A percentile compares a stretch with the other conserved stretches of the same genome.
phyloP scores from a whole-genome alignment of 2,888 invertebrate genomes.

The Geotrupes spiniger region DNA sequence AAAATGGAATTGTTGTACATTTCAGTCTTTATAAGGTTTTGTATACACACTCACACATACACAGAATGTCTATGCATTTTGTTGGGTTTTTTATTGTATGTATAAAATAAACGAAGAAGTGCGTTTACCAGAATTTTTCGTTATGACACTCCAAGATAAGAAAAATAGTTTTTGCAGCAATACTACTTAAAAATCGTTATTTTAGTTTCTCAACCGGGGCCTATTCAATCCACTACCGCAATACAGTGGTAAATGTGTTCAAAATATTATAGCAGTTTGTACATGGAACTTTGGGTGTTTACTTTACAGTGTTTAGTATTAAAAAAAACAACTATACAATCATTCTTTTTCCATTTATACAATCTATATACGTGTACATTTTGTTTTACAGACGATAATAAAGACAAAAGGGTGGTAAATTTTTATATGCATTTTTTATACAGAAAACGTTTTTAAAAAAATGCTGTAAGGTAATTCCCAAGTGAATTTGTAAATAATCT shows the following conservation, averaged over 20 bases:
- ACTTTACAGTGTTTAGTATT: slow-evolving; percentile 23
- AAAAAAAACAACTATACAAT: slow-evolving; percentile 13
- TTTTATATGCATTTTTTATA: slow-evolving; percentile 25
- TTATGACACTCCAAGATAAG: slow-evolving; percentile 1
- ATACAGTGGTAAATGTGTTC: slow-evolving; percentile 41
- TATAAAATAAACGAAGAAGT: not conserved
- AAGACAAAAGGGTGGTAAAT: slow-evolving; percentile 16
- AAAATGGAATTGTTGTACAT: slow-evolving; percentile 17
- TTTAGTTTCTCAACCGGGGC: slow-evolving; percentile 32
- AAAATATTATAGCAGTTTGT: slow-evolving; percentile 37
- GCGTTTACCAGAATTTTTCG: not conserved
- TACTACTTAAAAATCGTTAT: not conserved
- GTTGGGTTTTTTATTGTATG: not conserved
- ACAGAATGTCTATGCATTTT: not conserved
- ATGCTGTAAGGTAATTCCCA: slow-evolving; percentile 28
- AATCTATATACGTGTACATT: slow-evolving; percentile 17
- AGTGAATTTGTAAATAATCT: slow-evolving; percentile 37
- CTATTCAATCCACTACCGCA: slow-evolving; percentile 40
- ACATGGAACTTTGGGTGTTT: slow-evolving; percentile 29
- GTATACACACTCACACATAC: not conserved
- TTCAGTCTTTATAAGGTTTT: slow-evolving; percentile 13
- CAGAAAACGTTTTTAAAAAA: slow-evolving; percentile 14
- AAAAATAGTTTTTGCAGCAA: slow-evolving; percentile 5
- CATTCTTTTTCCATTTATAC: slow-evolving; percentile 12
- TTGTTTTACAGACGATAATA: slow-evolving; percentile 19